Conservation (phyloP, 2,797 vertebrate genomes). For the Sphenodon punctatus region DNA sequence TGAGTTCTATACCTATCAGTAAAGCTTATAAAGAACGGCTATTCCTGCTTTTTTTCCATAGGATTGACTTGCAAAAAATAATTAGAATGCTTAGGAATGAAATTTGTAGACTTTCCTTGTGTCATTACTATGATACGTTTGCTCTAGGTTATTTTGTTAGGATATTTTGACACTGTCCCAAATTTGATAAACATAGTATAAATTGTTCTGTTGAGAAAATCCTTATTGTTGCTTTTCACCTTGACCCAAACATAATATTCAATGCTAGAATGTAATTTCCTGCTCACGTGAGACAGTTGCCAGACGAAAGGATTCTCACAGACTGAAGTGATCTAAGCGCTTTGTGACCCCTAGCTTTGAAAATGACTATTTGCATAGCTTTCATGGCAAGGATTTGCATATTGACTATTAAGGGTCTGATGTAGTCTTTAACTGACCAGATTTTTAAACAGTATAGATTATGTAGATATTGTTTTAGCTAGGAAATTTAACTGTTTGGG, state of each 20-base stretch:
- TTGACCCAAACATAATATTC: slow-evolving; percentile 28
- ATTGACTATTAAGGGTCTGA: slow-evolving; percentile 17
- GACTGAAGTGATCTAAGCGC: slow-evolving; percentile 39
- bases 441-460: background rate
- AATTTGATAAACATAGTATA: slow-evolving; percentile 21
- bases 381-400: slow-evolving; percentile 8
- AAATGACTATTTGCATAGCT: slow-evolving; percentile 39
- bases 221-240: slow-evolving; percentile 33
- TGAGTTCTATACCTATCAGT: background rate
- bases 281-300: slow-evolving; percentile 37
- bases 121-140: background rate
- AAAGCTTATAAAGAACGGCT: background rate
- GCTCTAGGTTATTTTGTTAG: background rate
- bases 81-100: background rate
- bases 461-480: background rate
- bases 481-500: background rate
- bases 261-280: slow-evolving; percentile 32
- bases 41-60: slow-evolving; percentile 1
- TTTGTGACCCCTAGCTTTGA: slow-evolving; percentile 50
- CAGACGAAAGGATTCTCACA: slow-evolving; percentile 21
- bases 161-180: background rate
- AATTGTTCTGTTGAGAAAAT: slow-evolving; percentile 30
- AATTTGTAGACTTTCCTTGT: background rate
- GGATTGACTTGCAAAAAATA: background rate
- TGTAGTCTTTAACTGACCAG: slow-evolving; percentile 16